Evolutionary conservation across 2,888 invertebrate genomes (phyloP).

Genomic region (Euspilapteryx auroguttella): DNA sequence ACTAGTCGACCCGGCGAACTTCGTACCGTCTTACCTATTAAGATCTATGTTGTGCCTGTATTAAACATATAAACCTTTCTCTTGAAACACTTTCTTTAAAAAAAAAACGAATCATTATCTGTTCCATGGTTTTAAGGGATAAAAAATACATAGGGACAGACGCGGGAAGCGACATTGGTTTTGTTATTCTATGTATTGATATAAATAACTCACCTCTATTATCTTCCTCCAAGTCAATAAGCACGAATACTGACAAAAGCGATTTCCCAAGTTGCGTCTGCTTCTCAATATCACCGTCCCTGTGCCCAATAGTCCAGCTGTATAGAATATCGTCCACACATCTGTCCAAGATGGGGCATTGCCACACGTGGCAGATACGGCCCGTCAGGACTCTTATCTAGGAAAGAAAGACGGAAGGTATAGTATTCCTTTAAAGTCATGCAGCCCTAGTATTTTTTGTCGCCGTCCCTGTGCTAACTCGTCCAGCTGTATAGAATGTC

Average conservation of each 20-base stretch:
- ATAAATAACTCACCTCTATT: conserved; percentile 20
- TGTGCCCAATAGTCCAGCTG: conserved; percentile 56
- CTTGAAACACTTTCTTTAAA: no score
- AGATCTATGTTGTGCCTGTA: no score
- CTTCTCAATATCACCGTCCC: conserved; percentile 35
- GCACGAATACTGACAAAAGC: conserved; percentile 50
- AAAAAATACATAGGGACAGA: no score
- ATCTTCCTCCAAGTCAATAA: conserved; percentile 44
- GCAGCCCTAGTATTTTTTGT: no score
- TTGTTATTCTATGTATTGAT: not conserved
- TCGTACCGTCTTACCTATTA: not conserved
- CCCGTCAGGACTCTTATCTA: conserved; percentile 10
- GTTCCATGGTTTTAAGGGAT: no score
- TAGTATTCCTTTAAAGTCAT: no score
- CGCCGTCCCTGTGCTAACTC: conserved; percentile 42
- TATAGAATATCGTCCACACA: conserved; percentile 48
- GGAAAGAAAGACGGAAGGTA: no score
- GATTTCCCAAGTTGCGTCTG: conserved; percentile 39
- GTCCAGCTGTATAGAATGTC: conserved; percentile 55
- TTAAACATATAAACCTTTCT: no score
- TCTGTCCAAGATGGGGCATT: conserved; percentile 47
- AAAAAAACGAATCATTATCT: no score
- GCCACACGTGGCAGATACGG: conserved; percentile 52
- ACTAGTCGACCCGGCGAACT: no score
- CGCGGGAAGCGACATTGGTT: not conserved